These are phyloP conservation scores for Micromussa lordhowensis DNA, from an alignment of 92 coral and sea anemone genomes.

Conservation along the genomic window DNA sequence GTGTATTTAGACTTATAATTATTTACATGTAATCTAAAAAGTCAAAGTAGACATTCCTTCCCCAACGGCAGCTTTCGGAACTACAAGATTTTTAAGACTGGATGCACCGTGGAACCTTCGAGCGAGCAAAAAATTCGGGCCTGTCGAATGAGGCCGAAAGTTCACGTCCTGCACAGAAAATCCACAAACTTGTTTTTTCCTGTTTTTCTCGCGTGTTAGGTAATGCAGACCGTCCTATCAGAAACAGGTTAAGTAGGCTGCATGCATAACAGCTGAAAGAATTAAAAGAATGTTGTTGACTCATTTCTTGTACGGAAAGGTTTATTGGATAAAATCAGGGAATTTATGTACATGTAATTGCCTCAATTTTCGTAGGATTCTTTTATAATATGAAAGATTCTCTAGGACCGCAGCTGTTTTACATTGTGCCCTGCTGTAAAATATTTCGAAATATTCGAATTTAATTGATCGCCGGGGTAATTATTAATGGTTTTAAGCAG, in stretches of 20 bases:
- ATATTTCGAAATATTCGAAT: background rate
- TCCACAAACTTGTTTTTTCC: background rate
- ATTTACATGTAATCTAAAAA: background rate
- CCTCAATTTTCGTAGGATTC: background rate
- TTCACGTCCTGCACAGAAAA: too few relatives aligned
- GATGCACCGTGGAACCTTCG: background rate
- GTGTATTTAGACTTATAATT: background rate
- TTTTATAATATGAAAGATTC: background rate
- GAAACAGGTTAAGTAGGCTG: background rate
- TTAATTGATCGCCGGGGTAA: background rate
- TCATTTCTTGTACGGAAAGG: constrained; percentile 24
- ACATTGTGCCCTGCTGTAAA: background rate
- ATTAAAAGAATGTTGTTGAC: constrained; percentile 24
- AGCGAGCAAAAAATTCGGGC: background rate
- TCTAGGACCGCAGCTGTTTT: background rate
- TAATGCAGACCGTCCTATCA: background rate
- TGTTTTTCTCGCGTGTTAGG: background rate
- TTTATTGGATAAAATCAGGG: background rate
- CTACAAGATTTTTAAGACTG: too few relatives aligned
- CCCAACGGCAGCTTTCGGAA: too few relatives aligned
- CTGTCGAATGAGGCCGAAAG: background rate
- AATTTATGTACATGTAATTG: background rate
- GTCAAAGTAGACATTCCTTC: too few relatives aligned
- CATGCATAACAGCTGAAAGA: background rate
- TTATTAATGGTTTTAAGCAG: background rate